Conservation (phyloP, 2,113 vertebrate genomes). For the Microtus pennsylvanicus region DNA sequence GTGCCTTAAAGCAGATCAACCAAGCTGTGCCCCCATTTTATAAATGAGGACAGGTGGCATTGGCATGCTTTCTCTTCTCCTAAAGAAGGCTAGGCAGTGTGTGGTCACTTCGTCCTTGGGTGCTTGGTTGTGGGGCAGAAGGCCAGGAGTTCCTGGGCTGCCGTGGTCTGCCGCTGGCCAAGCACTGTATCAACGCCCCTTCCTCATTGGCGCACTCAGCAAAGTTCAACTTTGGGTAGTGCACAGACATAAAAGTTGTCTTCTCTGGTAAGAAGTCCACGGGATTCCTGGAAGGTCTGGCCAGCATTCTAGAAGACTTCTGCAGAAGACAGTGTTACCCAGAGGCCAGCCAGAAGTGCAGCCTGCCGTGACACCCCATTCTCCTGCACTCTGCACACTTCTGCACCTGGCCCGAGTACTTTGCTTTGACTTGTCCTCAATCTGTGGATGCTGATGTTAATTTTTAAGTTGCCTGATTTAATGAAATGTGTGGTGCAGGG, state of each 20-base stretch:
- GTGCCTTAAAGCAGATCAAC: background rate
- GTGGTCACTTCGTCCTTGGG: background rate
- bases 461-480: background rate
- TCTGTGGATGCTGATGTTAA: background rate
- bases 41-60: background rate
- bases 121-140: background rate
- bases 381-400: background rate
- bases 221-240: background rate
- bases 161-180: background rate
- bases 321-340: fast-evolving
- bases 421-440: background rate
- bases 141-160: background rate
- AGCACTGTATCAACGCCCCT: background rate
- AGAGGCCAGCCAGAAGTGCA: background rate
- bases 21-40: background rate
- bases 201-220: background rate
- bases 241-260: background rate
- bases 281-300: background rate
- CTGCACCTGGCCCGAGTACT: background rate
- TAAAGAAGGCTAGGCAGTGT: background rate
- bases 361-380: background rate
- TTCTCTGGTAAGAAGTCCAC: background rate
- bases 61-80: background rate
- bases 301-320: background rate
- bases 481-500: background rate